phyloP scores from a whole-genome alignment of 2,888 invertebrate genomes.

The Drepanosiphum platanoidis region DNA sequence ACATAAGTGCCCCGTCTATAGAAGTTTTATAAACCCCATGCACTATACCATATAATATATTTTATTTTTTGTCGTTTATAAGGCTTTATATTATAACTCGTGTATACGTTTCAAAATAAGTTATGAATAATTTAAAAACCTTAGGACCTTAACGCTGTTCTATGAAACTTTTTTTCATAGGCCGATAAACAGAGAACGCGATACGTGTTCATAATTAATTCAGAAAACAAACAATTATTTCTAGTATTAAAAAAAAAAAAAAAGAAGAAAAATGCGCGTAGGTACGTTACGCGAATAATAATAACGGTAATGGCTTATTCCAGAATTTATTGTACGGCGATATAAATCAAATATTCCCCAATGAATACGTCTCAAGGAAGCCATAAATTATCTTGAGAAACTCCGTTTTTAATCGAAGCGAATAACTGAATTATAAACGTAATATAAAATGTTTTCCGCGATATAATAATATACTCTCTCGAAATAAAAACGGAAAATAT shows the following conservation, averaged over 20 bases:
- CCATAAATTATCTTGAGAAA: background rate
- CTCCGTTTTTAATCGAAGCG: background rate
- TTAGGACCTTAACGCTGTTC: background rate
- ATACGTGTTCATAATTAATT: background rate
- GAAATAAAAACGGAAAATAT: too few species aligned
- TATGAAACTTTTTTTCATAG: background rate
- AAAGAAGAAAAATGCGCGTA: background rate
- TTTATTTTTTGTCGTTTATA: constrained; percentile 12
- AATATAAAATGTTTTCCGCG: background rate
- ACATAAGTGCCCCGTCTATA: background rate
- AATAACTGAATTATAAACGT: background rate
- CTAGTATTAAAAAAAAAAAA: background rate
- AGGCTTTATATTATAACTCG: background rate
- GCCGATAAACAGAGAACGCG: background rate
- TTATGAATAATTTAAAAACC: background rate
- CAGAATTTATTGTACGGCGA: background rate
- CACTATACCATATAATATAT: too few species aligned
- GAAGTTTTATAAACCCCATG: constrained; percentile 23
- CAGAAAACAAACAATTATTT: background rate
- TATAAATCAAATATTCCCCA: background rate
- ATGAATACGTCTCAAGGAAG: background rate
- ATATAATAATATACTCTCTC: too few species aligned
- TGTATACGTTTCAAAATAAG: background rate
- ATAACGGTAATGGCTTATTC: background rate
- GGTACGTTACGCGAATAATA: background rate